phyloP scores from a whole-genome alignment of 2,113 vertebrate species.

The Ciconia stormi region DNA sequence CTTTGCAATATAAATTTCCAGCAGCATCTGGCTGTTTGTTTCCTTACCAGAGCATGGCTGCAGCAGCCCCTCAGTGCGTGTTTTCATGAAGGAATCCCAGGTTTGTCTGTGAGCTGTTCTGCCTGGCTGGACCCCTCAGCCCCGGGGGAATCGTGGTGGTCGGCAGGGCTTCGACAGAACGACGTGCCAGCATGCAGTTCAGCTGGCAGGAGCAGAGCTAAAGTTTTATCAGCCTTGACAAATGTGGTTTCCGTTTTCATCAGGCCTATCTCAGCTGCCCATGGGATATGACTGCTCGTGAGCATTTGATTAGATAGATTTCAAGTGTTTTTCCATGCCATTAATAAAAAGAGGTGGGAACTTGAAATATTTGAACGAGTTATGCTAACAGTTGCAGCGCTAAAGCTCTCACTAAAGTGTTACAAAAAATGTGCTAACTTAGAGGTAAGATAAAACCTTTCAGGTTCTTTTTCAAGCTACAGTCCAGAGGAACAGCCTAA shows the following conservation, averaged over 20 bases:
- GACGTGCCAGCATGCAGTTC: neutral
- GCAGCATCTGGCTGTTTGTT: neutral
- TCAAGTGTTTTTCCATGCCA: neutral
- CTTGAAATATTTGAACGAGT: neutral
- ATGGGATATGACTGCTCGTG: neutral
- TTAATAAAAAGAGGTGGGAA: neutral
- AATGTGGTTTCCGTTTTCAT: neutral
- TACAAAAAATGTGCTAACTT: neutral
- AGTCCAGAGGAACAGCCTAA: neutral
- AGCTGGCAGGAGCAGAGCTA: neutral
- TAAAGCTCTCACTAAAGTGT: neutral
- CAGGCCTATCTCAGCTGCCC: neutral
- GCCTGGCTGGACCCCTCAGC: neutral
- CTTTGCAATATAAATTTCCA: neutral
- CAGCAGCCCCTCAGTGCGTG: rapidly evolving
- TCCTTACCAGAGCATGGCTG: rapidly evolving
- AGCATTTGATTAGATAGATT: neutral
- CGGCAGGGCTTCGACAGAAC: rapidly evolving
- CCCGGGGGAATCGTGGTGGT: rapidly evolving
- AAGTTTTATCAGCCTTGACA: neutral
- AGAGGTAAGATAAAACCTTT: neutral
- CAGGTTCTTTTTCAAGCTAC: neutral
- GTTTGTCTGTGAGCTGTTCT: neutral
- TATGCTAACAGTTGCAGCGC: neutral
- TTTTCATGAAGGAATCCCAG: neutral